These are phyloP conservation scores for Halocaridina rubra DNA, from an alignment of 2,888 invertebrate species.

Conservation along the genomic window DNA sequence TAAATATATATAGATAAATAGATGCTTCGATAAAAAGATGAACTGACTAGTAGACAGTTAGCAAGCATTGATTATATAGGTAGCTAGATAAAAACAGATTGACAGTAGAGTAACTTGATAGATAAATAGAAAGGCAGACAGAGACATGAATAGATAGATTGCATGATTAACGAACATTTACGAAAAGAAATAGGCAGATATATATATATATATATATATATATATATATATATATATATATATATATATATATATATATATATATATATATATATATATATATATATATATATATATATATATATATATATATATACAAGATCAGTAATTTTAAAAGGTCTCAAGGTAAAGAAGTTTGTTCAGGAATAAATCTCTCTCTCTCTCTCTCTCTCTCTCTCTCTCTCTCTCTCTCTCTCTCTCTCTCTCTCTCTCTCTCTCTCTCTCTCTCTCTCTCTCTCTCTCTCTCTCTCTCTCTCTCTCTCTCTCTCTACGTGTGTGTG, in stretches of 20 bases:
- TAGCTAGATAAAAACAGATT: no score
- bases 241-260: not conserved
- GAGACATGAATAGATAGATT: no score
- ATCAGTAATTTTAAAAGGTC: no score
- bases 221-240: not conserved
- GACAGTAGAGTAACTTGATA: no score
- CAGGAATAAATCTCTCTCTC: not conserved
- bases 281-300: not conserved
- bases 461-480: slow-evolving; percentile 17
- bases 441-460: slow-evolving; percentile 1
- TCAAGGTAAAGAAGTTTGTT: not conserved
- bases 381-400: not conserved
- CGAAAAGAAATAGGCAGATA: not conserved
- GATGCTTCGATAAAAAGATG: no score
- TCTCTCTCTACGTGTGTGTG: no score
- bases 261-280: not conserved
- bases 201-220: not conserved
- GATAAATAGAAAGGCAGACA: no score
- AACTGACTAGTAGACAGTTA: no score
- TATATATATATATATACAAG: not conserved
- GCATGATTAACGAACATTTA: no score
- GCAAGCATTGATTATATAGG: no score
- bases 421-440: not conserved
- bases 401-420: slow-evolving; percentile 10
- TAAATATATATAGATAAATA: slow-evolving; percentile 2